Evolutionary conservation across 92 coral and sea anemone genomes (phyloP).

Genomic region (Parazoanthus darwini): DNA sequence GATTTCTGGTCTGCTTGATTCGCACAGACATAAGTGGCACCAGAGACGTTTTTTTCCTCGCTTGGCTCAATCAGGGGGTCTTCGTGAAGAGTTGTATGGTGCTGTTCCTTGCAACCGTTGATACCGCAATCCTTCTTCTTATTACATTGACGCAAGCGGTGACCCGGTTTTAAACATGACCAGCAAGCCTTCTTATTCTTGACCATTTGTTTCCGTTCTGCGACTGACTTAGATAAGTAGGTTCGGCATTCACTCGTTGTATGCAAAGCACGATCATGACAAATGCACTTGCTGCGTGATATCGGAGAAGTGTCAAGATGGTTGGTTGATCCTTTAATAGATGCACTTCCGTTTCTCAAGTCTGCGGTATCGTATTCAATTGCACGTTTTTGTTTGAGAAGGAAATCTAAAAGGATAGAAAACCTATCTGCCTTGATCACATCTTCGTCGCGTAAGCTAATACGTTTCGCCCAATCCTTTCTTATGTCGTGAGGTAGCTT

Average conservation of each 20-base stretch:
- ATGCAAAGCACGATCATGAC: slow-evolving; percentile 38
- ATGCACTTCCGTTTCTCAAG: neutral
- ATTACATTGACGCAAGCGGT: slow-evolving; percentile 30
- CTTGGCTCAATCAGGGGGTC: too few relatives aligned
- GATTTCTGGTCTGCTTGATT: too few relatives aligned
- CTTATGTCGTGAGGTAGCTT: slow-evolving; percentile 9
- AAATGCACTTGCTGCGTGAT: slow-evolving; percentile 25
- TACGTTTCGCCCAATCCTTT: slow-evolving; percentile 22
- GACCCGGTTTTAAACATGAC: slow-evolving; percentile 43
- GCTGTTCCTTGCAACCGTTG: slow-evolving; percentile 36
- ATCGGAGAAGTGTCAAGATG: neutral
- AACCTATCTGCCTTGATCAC: neutral
- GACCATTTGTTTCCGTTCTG: slow-evolving; percentile 19
- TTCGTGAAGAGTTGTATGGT: neutral
- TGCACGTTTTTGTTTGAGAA: neutral
- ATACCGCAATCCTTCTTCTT: slow-evolving; percentile 17
- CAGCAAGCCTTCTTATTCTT: slow-evolving; percentile 49
- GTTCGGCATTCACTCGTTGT: slow-evolving; percentile 38
- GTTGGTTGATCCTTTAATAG: neutral
- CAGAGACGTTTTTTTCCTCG: too few relatives aligned
- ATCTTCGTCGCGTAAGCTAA: too few relatives aligned
- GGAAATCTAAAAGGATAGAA: neutral
- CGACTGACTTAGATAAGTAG: slow-evolving; percentile 34
- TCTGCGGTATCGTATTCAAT: neutral
- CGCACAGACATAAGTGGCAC: too few relatives aligned